Evolutionary conservation across 1,140 invertebrate species (phyloP).

Genomic region (Philotrypesis tridentata): DNA sequence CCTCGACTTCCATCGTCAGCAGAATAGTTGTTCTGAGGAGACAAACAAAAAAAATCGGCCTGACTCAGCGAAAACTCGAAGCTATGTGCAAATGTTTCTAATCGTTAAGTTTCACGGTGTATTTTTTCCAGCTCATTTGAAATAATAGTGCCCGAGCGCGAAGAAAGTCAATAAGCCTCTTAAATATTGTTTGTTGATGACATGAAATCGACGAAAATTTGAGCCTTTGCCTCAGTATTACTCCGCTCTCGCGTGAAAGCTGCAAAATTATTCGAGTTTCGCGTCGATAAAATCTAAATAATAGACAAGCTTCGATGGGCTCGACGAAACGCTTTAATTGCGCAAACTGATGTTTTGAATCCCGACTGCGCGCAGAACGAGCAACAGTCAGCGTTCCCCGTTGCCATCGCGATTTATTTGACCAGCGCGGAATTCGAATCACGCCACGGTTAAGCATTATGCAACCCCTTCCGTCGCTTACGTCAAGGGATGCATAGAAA

Average conservation of each 20-base stretch:
- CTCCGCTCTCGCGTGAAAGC: too few species aligned
- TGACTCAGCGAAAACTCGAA: background rate
- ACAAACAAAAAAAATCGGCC: background rate
- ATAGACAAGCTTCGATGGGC: too few species aligned
- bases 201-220: too few species aligned
- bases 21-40: background rate
- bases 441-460: background rate
- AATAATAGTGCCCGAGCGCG: too few species aligned
- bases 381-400: too few species aligned
- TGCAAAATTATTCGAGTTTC: too few species aligned
- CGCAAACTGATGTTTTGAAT: too few species aligned
- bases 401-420: too few species aligned
- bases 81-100: background rate
- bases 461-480: background rate
- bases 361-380: too few species aligned
- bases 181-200: background rate
- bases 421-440: background rate
- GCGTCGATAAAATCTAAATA: too few species aligned
- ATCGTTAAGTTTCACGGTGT: background rate
- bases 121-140: background rate
- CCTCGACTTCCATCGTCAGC: background rate
- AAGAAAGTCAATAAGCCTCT: slow-evolving; percentile 23
- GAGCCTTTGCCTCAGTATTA: too few species aligned
- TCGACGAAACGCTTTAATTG: too few species aligned
- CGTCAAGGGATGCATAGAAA: background rate